Conservation (phyloP, 1,140 invertebrate species). For the Drosophila erecta region DNA sequence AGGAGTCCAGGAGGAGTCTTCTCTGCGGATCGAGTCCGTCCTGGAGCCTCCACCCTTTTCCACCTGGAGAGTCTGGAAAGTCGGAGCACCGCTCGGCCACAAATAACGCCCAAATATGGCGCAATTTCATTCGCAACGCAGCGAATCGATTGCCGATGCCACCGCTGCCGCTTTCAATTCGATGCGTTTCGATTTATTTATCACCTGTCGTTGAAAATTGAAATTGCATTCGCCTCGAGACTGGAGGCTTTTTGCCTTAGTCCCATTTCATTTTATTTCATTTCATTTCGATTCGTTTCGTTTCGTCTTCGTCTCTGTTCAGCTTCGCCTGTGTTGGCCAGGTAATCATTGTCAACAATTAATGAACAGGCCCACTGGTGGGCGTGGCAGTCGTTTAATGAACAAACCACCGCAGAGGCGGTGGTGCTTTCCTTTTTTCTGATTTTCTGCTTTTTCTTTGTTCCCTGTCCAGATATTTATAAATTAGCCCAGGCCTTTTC, state of each 20-base stretch:
- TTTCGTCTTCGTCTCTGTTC: slow-evolving; percentile 17
- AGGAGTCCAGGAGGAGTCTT: not conserved
- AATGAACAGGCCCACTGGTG: slow-evolving; percentile 71
- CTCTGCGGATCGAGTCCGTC: slow-evolving; percentile 13
- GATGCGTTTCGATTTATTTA: slow-evolving; percentile 81
- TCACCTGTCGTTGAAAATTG: slow-evolving; percentile 83
- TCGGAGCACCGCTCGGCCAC: slow-evolving; percentile 31
- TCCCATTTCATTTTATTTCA: slow-evolving; percentile 24
- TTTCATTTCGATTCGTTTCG: slow-evolving; percentile 21
- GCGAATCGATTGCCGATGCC: slow-evolving; percentile 73
- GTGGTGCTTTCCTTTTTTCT: slow-evolving; percentile 13
- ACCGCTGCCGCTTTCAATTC: slow-evolving; percentile 71
- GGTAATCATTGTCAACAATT: slow-evolving; percentile 83
- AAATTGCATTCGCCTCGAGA: slow-evolving; percentile 74
- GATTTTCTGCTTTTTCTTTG: not conserved
- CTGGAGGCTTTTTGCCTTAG: slow-evolving; percentile 32
- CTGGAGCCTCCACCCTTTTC: slow-evolving; percentile 11
- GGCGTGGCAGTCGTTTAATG: slow-evolving; percentile 74
- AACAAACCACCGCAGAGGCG: slow-evolving; percentile 48
- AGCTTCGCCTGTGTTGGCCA: slow-evolving; percentile 30
- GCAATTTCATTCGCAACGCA: slow-evolving; percentile 78
- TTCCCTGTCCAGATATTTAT: slow-evolving; percentile 15
- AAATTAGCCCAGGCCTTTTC: slow-evolving; percentile 67
- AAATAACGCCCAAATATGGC: slow-evolving; percentile 83
- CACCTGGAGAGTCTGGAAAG: slow-evolving; percentile 25